phyloP scores from a whole-genome alignment of 2,797 vertebrate genomes.

The Varecia variegata region DNA sequence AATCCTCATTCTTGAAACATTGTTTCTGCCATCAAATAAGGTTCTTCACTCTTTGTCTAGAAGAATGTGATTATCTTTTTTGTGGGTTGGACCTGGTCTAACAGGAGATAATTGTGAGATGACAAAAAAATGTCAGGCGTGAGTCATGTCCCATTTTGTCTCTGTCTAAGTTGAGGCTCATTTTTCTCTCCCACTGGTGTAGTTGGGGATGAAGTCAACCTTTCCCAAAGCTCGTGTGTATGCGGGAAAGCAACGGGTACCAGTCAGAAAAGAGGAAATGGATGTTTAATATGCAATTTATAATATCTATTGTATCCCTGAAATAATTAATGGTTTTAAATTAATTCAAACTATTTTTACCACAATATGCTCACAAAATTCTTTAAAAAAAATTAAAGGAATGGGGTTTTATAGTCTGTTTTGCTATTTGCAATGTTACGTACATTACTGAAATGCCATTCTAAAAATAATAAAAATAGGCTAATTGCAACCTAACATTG shows the following conservation, averaged over 20 bases:
- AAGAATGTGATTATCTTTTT: not conserved
- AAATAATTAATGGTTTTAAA: not conserved
- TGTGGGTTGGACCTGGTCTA: not conserved
- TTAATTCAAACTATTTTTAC: not conserved
- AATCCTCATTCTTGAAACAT: not conserved
- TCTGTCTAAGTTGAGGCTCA: not conserved
- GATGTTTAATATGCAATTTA: not conserved
- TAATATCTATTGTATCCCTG: not conserved
- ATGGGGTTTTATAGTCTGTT: not conserved
- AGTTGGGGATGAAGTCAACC: not conserved
- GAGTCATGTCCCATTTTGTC: not conserved
- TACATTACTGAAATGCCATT: constrained; percentile 11
- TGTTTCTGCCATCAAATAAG: not conserved
- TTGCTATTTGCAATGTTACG: not conserved
- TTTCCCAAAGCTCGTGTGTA: not conserved
- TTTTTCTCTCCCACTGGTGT: not conserved
- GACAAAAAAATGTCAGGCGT: not conserved
- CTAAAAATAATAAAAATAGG: constrained; percentile 49
- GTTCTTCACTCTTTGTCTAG: not conserved
- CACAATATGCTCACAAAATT: not conserved
- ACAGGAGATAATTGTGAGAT: not conserved
- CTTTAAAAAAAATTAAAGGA: not conserved
- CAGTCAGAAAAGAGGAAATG: not conserved
- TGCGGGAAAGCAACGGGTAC: not conserved
- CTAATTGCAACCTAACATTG: constrained; percentile 34